These are phyloP conservation scores for Malaclemys terrapin DNA, from an alignment of 2,113 vertebrate genomes.

Conservation along the genomic window DNA sequence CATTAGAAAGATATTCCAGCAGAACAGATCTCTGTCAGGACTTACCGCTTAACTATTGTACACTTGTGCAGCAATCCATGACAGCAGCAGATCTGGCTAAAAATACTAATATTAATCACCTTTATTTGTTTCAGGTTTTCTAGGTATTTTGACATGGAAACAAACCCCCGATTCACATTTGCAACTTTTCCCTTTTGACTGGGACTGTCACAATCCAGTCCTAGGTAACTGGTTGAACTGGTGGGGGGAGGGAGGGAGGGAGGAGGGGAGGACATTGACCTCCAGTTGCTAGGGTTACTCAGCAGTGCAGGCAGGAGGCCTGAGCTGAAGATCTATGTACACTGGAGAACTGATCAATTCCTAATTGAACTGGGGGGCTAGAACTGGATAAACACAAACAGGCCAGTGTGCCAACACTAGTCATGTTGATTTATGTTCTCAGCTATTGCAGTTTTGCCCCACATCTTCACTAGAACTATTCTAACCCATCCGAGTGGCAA, in stretches of 20 bases:
- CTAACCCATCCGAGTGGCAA: not conserved
- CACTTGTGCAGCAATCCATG: conserved; percentile 1
- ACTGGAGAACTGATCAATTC: not conserved
- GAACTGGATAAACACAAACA: not conserved
- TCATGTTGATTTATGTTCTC: not conserved
- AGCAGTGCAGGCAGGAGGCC: not conserved
- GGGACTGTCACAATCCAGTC: not conserved
- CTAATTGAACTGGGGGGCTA: not conserved
- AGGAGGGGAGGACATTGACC: not conserved
- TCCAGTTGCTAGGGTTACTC: not conserved
- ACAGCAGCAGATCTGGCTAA: not conserved
- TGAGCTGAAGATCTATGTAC: not conserved
- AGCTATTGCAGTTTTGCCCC: not conserved
- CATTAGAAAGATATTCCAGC: not conserved
- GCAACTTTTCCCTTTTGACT: not conserved
- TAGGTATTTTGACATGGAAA: not conserved
- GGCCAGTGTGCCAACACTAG: not conserved
- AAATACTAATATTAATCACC: not conserved
- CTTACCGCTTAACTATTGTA: not conserved
- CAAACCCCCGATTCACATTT: not conserved
- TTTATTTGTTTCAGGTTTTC: conserved; percentile 40
- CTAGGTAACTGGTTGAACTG: not conserved
- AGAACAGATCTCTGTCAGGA: conserved; percentile 14
- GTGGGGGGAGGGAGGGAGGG: not conserved
- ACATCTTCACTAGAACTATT: not conserved